A percentile compares a stretch with the other conserved stretches of the same genome.
These are phyloP conservation scores for Porites cylindrica DNA, from an alignment of 92 coral and sea anemone species.

Conservation along the genomic window DNA sequence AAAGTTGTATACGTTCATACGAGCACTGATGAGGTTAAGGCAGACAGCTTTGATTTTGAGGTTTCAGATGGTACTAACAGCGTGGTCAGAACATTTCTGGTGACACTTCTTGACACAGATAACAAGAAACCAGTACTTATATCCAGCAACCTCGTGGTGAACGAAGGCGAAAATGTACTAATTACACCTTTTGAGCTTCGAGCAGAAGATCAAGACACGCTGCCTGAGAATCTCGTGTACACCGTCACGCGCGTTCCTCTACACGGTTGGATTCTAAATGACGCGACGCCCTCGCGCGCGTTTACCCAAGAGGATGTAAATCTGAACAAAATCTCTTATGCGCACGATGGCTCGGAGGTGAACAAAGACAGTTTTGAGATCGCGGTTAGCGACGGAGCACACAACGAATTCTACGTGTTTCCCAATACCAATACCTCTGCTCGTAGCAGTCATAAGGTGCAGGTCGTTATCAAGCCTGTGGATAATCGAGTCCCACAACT, in stretches of 20 bases:
- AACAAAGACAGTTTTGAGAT: slow-evolving; percentile 77
- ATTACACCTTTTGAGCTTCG: slow-evolving; percentile 93
- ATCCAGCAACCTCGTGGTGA: slow-evolving; percentile 57
- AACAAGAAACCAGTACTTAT: slow-evolving; percentile 87
- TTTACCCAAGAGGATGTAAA: slow-evolving; percentile 92
- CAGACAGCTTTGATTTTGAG: slow-evolving; percentile 95
- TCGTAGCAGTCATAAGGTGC: slow-evolving; percentile 72
- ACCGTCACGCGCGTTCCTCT: slow-evolving; percentile 86
- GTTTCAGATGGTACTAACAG: slow-evolving; percentile 90
- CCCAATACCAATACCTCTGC: slow-evolving; percentile 74
- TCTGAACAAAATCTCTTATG: slow-evolving; percentile 79
- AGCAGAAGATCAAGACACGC: slow-evolving; percentile 92
- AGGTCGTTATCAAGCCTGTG: slow-evolving; percentile 71
- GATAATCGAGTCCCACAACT: slow-evolving; percentile 94
- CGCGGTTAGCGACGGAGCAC: slow-evolving; percentile 81
- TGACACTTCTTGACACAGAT: slow-evolving; percentile 85
- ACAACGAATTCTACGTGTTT: slow-evolving; percentile 76
- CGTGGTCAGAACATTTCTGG: slow-evolving; percentile 73
- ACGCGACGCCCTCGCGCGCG: slow-evolving; percentile 65
- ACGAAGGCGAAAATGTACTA: slow-evolving; percentile 81
- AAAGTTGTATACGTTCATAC: slow-evolving; percentile 91
- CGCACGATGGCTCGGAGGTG: slow-evolving; percentile 97
- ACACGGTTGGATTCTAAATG: slow-evolving; percentile 83
- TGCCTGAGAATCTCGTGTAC: slow-evolving; percentile 69
- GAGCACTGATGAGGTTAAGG: slow-evolving; percentile 80